Percentiles rank a stretch among this genome's conserved stretches.
Conservation (phyloP, 1,140 invertebrate species). For the Ostrea denselamellosa region DNA sequence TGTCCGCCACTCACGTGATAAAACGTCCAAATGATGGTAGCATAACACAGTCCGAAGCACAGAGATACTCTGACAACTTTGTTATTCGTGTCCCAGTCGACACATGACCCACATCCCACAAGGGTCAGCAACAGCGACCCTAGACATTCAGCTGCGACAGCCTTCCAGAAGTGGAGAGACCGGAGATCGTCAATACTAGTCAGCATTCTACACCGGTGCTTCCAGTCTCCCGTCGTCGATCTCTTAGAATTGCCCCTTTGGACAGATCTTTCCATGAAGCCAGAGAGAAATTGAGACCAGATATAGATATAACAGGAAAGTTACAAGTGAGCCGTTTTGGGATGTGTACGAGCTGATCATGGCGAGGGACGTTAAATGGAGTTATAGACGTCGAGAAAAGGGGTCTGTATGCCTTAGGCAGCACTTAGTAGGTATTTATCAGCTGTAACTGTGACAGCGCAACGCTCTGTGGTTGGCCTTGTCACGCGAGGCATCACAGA, state of each 20-base stretch:
- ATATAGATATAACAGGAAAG: neutral
- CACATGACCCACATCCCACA: slow-evolving; percentile 90
- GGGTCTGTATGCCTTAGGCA: neutral
- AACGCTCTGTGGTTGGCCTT: neutral
- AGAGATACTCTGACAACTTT: slow-evolving; percentile 67
- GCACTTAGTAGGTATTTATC: slow-evolving; percentile 16
- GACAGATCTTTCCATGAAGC: slow-evolving; percentile 25
- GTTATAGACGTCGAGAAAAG: neutral
- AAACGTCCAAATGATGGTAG: slow-evolving; percentile 80
- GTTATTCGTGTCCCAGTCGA: slow-evolving; percentile 68
- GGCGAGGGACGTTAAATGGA: neutral
- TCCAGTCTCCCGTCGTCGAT: neutral
- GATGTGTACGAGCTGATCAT: neutral
- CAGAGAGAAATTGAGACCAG: neutral
- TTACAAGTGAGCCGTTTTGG: neutral
- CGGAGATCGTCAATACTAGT: slow-evolving; percentile 71
- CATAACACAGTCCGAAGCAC: slow-evolving; percentile 74
- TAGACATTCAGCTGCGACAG: slow-evolving; percentile 86
- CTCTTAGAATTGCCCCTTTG: neutral
- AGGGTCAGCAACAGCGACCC: slow-evolving; percentile 92
- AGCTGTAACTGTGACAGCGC: neutral
- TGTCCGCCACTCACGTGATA: slow-evolving; percentile 93
- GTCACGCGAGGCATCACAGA: neutral
- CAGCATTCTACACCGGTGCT: slow-evolving; percentile 67
- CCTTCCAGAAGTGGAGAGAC: slow-evolving; percentile 63